Percentiles rank a stretch among this genome's conserved stretches.
Conservation (phyloP, 2,113 vertebrate genomes). For the Cynoglossus semilaevis region DNA sequence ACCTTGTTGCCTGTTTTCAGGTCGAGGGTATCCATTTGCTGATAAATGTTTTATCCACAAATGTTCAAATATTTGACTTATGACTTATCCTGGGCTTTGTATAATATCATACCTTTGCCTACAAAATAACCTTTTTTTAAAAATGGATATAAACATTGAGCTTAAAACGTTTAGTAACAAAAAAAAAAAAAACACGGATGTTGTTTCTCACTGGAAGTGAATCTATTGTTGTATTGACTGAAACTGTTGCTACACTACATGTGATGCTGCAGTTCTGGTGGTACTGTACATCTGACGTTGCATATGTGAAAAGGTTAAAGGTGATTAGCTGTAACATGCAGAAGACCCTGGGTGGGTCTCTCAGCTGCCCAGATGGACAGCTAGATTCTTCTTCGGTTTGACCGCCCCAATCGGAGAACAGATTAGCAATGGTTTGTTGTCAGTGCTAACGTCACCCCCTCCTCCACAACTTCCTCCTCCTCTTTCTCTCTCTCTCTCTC, state of each 20-base stretch:
- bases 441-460: constrained; percentile 41
- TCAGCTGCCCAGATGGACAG: constrained; percentile 59
- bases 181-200: too few relatives aligned
- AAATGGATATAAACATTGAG: too few relatives aligned
- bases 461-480: constrained; percentile 11
- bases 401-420: constrained; percentile 62
- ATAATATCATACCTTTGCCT: too few relatives aligned
- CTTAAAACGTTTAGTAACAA: too few relatives aligned
- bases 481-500: constrained; percentile 27
- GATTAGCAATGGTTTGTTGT: constrained; percentile 68
- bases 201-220: too few relatives aligned
- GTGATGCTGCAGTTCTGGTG: background rate
- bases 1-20: background rate
- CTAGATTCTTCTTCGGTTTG: constrained; percentile 51
- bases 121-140: too few relatives aligned
- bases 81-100: too few relatives aligned
- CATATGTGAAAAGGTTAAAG: constrained; percentile 12
- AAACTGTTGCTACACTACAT: background rate
- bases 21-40: constrained; percentile 2
- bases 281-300: constrained; percentile 2
- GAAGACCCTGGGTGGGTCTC: background rate
- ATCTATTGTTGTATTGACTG: too few relatives aligned
- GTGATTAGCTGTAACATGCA: constrained; percentile 18
- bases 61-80: too few relatives aligned
- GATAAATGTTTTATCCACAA: too few relatives aligned